phyloP scores from a whole-genome alignment of 2,113 vertebrate genomes.

The Phyllostomus discolor region DNA sequence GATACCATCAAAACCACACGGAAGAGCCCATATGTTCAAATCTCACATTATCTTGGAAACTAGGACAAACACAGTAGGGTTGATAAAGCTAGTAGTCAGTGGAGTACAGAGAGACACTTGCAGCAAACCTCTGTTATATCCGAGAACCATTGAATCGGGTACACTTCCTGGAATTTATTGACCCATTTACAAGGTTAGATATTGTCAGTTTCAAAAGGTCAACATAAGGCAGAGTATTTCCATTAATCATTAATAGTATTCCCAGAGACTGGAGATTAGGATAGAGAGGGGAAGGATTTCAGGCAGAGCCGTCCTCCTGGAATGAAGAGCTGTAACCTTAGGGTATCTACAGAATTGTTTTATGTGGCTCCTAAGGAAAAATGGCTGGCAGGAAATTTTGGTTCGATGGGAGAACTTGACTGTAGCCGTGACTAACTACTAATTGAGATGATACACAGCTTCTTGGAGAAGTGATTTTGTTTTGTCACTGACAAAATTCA shows the following conservation, averaged over 20 bases:
- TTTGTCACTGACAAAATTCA: background rate
- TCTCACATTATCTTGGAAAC: background rate
- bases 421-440: background rate
- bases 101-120: background rate
- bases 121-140: background rate
- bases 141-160: background rate
- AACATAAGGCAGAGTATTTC: background rate
- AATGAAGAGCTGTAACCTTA: background rate
- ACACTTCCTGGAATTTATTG: background rate
- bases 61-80: background rate
- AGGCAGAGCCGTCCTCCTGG: background rate
- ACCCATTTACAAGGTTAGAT: background rate
- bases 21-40: background rate
- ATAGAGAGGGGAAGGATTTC: background rate
- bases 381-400: background rate
- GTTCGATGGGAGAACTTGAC: background rate
- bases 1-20: background rate
- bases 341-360: background rate
- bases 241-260: slow-evolving; percentile 4
- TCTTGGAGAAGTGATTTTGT: background rate
- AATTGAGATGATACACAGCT: background rate
- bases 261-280: background rate
- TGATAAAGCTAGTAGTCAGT: background rate
- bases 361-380: background rate
- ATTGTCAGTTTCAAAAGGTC: background rate